Conservation (phyloP, 2,113 vertebrate genomes). For the Corvus hawaiiensis region DNA sequence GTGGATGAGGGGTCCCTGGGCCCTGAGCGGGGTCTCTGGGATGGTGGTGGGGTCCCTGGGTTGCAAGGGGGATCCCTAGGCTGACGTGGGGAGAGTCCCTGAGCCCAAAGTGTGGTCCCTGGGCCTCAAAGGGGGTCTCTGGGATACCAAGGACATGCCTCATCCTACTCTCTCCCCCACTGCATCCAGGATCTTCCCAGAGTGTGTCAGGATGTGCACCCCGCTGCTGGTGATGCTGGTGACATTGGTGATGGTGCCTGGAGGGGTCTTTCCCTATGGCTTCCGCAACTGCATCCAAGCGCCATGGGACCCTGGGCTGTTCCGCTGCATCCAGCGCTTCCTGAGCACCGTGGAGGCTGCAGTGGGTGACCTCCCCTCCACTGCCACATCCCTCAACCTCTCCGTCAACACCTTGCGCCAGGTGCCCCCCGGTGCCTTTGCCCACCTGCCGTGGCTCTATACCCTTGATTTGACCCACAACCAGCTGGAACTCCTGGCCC, state of each 20-base stretch:
- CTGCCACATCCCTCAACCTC: slow-evolving; percentile 13
- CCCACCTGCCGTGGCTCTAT: not conserved
- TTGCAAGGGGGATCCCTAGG: fast-evolving
- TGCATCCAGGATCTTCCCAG: not conserved
- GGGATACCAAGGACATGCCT: fast-evolving
- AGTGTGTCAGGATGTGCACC: not conserved
- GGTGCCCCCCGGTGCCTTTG: not conserved
- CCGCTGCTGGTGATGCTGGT: not conserved
- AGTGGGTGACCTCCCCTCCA: slow-evolving; percentile 59
- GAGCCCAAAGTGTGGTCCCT: not conserved
- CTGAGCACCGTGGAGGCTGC: not conserved
- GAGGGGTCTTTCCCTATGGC: slow-evolving; percentile 54
- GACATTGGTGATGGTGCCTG: not conserved
- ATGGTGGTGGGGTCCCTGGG: not conserved
- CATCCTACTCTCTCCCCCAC: not conserved
- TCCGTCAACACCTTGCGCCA: slow-evolving; percentile 31
- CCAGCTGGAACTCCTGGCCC: not conserved
- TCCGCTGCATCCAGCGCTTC: slow-evolving; percentile 63
- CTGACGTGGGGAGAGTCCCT: not conserved
- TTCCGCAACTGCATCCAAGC: slow-evolving; percentile 76
- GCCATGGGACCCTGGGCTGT: not conserved
- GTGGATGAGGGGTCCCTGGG: not conserved
- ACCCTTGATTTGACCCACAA: slow-evolving; percentile 65
- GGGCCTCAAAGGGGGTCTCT: not conserved
- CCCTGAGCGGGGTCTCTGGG: not conserved